Conservation (phyloP, 2,888 invertebrate species). For the Ischnura elegans region DNA sequence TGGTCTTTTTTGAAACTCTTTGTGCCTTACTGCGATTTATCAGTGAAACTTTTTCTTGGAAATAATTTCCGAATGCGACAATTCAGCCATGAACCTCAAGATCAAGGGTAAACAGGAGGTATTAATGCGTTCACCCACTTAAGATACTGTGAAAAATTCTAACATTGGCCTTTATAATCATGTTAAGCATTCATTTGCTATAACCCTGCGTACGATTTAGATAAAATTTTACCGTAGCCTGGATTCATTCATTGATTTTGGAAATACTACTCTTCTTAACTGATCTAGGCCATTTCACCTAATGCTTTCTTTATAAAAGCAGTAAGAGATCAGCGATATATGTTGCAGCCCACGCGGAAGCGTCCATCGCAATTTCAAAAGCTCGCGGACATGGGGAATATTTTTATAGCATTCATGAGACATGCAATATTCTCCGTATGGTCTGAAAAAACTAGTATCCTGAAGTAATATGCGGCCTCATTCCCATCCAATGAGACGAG, state of each 20-base stretch:
- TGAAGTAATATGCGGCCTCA: neutral
- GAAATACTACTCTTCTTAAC: neutral
- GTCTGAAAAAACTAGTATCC: neutral
- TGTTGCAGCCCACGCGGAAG: neutral
- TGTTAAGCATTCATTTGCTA: too few species aligned
- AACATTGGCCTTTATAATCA: too few species aligned
- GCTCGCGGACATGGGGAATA: neutral
- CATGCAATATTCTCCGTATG: neutral
- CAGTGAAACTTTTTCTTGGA: too few species aligned
- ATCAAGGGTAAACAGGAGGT: too few species aligned
- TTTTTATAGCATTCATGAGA: neutral
- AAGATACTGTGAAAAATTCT: too few species aligned
- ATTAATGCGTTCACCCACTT: too few species aligned
- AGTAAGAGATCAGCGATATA: neutral
- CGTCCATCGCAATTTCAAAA: neutral
- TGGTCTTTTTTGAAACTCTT: too few species aligned
- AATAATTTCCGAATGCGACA: too few species aligned
- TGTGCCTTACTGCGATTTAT: too few species aligned
- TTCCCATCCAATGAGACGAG: neutral
- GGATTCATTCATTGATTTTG: neutral
- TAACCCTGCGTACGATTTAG: too few species aligned
- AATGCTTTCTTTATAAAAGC: neutral
- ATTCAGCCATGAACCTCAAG: too few species aligned
- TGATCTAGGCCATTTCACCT: neutral
- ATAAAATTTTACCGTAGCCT: too few species aligned